phyloP scores from a whole-genome alignment of 2,797 vertebrate genomes.

The Chiloscyllium punctatum region DNA sequence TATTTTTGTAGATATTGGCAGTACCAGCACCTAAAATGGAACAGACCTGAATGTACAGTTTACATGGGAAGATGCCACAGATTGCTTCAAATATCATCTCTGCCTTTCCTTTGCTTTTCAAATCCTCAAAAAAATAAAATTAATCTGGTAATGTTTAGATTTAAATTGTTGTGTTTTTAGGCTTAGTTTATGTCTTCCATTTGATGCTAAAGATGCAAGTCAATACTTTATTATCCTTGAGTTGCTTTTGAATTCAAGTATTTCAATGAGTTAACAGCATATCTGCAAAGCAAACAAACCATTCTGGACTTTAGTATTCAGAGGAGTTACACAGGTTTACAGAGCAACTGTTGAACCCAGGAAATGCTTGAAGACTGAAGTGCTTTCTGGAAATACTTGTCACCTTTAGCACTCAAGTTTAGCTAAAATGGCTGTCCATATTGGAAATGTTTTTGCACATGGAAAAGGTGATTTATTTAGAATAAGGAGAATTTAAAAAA shows the following conservation, averaged over 20 bases:
- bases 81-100: background rate
- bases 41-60: conserved; percentile 1
- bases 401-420: background rate
- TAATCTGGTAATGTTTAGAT: background rate
- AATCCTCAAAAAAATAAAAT: background rate
- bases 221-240: background rate
- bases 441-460: background rate
- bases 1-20: conserved; percentile 26
- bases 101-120: background rate
- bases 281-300: background rate
- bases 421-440: background rate
- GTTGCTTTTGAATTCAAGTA: conserved; percentile 5
- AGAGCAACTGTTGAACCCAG: background rate
- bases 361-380: background rate
- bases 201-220: background rate
- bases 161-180: background rate
- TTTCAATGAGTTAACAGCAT: background rate
- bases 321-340: background rate
- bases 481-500: background rate
- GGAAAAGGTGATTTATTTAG: background rate
- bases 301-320: conserved; percentile 33
- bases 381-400: background rate
- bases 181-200: background rate
- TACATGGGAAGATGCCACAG: conserved; percentile 7
- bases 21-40: background rate